Base-by-base conservation (phyloP, 2,113 vertebrate genomes). In the Varanus salvator region DNA sequence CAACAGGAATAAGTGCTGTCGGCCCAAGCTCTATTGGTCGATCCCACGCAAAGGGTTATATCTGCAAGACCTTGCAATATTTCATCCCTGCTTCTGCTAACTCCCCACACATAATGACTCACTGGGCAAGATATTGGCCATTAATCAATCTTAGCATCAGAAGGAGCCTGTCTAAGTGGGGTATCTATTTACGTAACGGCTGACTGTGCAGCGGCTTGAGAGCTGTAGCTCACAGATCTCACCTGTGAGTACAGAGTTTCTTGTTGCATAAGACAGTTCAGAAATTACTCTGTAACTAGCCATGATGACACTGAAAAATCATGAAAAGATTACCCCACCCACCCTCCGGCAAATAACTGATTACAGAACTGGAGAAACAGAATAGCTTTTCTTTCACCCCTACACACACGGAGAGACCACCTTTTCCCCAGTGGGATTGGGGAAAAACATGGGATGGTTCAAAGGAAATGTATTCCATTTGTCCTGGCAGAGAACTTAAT, bases 401-500 rank as follows among this genome's bases (percentile, higher is more conserved):
- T 15, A 44, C 38, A 3, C 38, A 44, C 38, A 44, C 38, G 38
- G 38, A 44, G 38, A 44, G 38, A 44, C 38, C 38, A 68, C 89
- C 80, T n/a, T 90, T 78, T 91, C 90, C 66, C 89, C 81, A 91
- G 87, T 93, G 94, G 19, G 80, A 75, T 90, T 88, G 88, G 93
- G 85, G 44, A 95, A 95, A 95, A 92, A 80, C 92, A 60, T 76
- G 87, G 89, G 57, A 90, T 89, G 88, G 90, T 76, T 83, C 80
- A 80, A 88, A 86, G 87, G 84, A 95, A 95, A 93, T 86, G 0
- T 93, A 91, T 95, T 95, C 90, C 89, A 88, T 95, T 94, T 93
- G 93, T 88, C 69, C 60, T 94, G 90, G 93, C 93, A 95, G 93
- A 91, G 15, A 91, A 87, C 89, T 88, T 92, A 92, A 93, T 90